A percentile compares a stretch with the other conserved stretches of the same genome.
Conservation (phyloP, 2,797 vertebrate species). For the Knipowitschia caucasica region DNA sequence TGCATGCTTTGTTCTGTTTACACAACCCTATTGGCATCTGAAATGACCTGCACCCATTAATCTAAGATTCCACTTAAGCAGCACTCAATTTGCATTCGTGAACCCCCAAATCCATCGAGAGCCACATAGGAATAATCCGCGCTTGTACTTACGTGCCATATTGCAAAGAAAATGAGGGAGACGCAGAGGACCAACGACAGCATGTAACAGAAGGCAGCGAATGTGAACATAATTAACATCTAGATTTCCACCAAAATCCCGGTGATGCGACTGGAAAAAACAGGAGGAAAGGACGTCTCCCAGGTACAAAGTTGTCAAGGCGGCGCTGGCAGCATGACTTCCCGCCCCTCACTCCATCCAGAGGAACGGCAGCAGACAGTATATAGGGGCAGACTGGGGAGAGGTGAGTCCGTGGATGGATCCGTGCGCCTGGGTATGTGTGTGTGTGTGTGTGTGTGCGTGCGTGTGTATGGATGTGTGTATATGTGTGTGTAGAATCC, state of each 20-base stretch:
- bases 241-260: constrained; percentile 53
- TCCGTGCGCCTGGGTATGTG: neutral
- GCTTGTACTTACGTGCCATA: constrained; percentile 81
- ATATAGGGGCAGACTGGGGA: neutral
- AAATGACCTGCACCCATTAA: neutral
- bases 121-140: neutral
- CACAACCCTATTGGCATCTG: no score
- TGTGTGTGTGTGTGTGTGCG: neutral
- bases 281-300: neutral
- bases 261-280: constrained; percentile 19
- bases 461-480: neutral
- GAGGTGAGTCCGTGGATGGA: neutral
- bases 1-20: neutral
- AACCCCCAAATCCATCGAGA: neutral
- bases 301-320: constrained; percentile 54
- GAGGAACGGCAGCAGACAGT: constrained; percentile 1
- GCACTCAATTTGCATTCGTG: neutral
- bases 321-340: constrained; percentile 54
- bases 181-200: constrained; percentile 81
- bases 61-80: neutral
- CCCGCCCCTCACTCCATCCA: constrained; percentile 44
- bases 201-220: constrained; percentile 85
- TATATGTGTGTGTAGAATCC: neutral
- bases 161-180: constrained; percentile 82
- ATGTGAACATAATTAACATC: constrained; percentile 78